phyloP scores from a whole-genome alignment of 2,113 vertebrate species.

The Galemys pyrenaicus region DNA sequence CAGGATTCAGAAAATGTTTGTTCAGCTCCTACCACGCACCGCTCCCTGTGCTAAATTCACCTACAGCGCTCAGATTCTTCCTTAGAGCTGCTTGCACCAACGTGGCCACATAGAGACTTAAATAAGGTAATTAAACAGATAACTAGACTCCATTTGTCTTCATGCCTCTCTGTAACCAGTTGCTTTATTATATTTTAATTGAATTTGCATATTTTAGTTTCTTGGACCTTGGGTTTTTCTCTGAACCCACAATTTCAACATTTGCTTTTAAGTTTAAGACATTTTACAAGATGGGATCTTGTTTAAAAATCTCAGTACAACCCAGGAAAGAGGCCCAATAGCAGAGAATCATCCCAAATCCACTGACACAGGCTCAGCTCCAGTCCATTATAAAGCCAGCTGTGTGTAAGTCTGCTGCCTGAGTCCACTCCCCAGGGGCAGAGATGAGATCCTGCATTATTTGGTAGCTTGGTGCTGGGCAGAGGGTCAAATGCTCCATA shows the following conservation, averaged over 20 bases:
- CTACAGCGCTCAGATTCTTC: not conserved
- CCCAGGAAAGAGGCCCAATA: not conserved
- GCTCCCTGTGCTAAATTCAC: not conserved
- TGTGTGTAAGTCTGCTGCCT: not conserved
- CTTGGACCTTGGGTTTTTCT: not conserved
- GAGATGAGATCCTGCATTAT: not conserved
- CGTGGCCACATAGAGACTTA: not conserved
- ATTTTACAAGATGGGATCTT: not conserved
- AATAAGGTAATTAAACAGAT: not conserved
- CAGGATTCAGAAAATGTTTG: slow-evolving; percentile 25
- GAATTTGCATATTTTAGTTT: slow-evolving; percentile 54
- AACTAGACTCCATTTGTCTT: not conserved
- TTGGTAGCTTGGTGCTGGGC: not conserved
- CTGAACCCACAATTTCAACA: not conserved
- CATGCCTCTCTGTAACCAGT: not conserved
- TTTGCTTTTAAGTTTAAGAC: not conserved
- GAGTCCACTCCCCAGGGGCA: not conserved
- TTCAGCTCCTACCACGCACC: not conserved
- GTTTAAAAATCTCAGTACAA: slow-evolving; percentile 2
- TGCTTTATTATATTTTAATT: slow-evolving; percentile 40
- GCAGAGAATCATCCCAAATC: not conserved
- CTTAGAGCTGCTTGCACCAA: not conserved
- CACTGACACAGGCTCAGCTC: not conserved
- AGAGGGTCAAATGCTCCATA: not conserved
- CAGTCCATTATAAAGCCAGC: not conserved